Evolutionary conservation across 23 tunicate species (phyloP).

Genomic region (Halocynthia aurantium): DNA sequence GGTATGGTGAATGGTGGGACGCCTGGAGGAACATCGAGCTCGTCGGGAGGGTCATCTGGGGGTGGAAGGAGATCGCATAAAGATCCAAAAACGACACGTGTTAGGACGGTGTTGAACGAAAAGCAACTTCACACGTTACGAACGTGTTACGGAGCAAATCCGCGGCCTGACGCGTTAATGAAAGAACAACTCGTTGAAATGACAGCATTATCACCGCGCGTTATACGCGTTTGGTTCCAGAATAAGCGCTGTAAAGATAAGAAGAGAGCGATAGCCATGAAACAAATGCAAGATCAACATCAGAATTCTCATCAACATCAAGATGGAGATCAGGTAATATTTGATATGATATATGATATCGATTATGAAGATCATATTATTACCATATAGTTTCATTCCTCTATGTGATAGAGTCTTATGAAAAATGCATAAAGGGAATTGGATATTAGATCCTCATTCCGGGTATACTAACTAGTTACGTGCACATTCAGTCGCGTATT

Average conservation of each 20-base stretch:
- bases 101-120: slow-evolving; percentile 91
- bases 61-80: slow-evolving; percentile 31
- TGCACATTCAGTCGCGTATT: too few relatives aligned
- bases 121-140: slow-evolving; percentile 85
- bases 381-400: neutral
- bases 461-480: too few relatives aligned
- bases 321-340: slow-evolving; percentile 66
- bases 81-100: slow-evolving; percentile 87
- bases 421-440: too few relatives aligned
- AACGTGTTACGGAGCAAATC: slow-evolving; percentile 90
- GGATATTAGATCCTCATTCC: too few relatives aligned
- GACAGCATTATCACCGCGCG: slow-evolving; percentile 89
- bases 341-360: neutral
- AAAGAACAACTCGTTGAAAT: slow-evolving; percentile 96
- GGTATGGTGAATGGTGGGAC: slow-evolving; percentile 11
- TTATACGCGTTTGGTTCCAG: slow-evolving; percentile 96
- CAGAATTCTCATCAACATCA: slow-evolving; percentile 65
- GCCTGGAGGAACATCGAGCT: slow-evolving; percentile 9
- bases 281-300: slow-evolving; percentile 90
- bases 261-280: slow-evolving; percentile 78
- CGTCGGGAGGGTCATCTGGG: neutral
- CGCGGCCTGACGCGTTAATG: slow-evolving; percentile 96
- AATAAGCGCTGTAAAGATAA: slow-evolving; percentile 97
- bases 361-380: neutral
- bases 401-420: too few relatives aligned